Conservation (phyloP, 2,797 vertebrate species). For the Holocentrus rufus region DNA sequence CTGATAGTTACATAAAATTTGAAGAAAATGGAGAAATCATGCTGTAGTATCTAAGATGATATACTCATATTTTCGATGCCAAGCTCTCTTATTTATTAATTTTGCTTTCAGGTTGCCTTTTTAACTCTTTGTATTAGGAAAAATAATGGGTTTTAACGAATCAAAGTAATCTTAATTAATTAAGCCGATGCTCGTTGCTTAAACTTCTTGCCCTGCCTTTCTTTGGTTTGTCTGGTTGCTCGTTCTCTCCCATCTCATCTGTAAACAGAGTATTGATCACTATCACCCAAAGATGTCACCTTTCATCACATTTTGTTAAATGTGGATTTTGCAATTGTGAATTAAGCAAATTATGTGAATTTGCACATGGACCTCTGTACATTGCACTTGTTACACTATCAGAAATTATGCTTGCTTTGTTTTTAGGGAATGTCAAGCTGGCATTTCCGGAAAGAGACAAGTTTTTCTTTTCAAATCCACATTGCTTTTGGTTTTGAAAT, state of each 20-base stretch:
- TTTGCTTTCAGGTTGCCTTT: constrained; percentile 78
- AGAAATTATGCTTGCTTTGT: constrained; percentile 10
- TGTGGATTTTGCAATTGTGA: constrained; percentile 24
- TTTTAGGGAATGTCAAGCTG: constrained; percentile 24
- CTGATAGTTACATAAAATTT: constrained; percentile 52
- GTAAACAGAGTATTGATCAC: constrained; percentile 18
- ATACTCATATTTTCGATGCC: constrained; percentile 69
- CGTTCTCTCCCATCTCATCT: constrained; percentile 37
- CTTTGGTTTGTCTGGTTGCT: constrained; percentile 37
- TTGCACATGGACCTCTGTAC: constrained; percentile 60
- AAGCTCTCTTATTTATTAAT: constrained; percentile 76
- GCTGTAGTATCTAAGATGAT: constrained; percentile 55
- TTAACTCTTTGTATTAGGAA: constrained; percentile 41
- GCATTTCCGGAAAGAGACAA: constrained; percentile 25
- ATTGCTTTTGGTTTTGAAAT: constrained; percentile 34
- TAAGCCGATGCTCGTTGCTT: constrained; percentile 36
- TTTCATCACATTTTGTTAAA: constrained; percentile 23
- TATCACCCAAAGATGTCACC: constrained; percentile 67
- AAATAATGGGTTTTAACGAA: constrained; percentile 12
- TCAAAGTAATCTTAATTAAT: constrained; percentile 13
- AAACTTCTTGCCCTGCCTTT: neutral
- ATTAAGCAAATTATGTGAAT: constrained; percentile 49
- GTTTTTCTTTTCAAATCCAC: constrained; percentile 16
- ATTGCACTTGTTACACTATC: constrained; percentile 66
- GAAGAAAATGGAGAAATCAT: constrained; percentile 6